Evolutionary conservation across 2,797 vertebrate genomes (phyloP).

Genomic region (Telmatherina bonti): DNA sequence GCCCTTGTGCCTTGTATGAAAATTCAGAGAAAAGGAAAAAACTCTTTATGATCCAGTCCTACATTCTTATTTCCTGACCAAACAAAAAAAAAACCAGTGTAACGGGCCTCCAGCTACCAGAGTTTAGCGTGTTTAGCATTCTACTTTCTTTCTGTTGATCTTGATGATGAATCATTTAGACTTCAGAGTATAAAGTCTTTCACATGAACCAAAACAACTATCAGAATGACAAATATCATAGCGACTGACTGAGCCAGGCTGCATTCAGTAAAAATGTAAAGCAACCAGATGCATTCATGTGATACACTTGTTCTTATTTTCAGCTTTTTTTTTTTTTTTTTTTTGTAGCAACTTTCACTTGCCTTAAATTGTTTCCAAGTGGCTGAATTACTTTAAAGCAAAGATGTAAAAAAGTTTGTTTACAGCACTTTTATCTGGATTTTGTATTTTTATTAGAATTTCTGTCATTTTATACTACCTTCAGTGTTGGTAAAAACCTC

Average conservation of each 20-base stretch:
- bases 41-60: conserved; percentile 26
- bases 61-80: conserved; percentile 27
- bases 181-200: conserved; percentile 16
- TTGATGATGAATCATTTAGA: not conserved
- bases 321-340: conserved; percentile 34
- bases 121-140: not conserved
- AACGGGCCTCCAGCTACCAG: not conserved
- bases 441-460: conserved; percentile 59
- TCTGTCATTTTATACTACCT: conserved; percentile 64
- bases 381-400: conserved; percentile 50
- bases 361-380: conserved; percentile 65
- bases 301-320: conserved; percentile 47
- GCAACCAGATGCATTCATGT: conserved; percentile 20
- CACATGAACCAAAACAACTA: not conserved
- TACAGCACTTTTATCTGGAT: conserved; percentile 69
- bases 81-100: conserved; percentile 42
- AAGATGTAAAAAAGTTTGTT: conserved; percentile 64
- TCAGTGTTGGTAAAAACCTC: conserved; percentile 47
- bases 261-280: conserved; percentile 37
- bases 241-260: conserved; percentile 25
- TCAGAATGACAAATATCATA: conserved; percentile 13
- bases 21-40: conserved; percentile 47
- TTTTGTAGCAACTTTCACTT: conserved; percentile 68
- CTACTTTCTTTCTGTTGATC: not conserved
- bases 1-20: conserved; percentile 82